Conservation (phyloP, 2,797 vertebrate species). For the Mergus octosetaceus region DNA sequence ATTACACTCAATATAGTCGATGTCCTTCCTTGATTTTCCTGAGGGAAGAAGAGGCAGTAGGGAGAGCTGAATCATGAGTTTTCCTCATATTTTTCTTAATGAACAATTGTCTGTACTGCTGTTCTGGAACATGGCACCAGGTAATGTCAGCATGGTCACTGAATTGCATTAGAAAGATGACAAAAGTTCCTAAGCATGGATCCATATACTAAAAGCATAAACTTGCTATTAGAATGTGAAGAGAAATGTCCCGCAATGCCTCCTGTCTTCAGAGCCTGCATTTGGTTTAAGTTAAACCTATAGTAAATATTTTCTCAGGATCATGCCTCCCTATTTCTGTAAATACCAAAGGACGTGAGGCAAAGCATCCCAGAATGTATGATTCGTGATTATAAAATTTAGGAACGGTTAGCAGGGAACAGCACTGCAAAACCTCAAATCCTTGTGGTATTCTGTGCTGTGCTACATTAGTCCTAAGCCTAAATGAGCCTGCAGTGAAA, state of each 20-base stretch:
- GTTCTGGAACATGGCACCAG: neutral
- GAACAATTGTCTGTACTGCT: conserved; percentile 1
- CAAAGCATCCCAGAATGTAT: neutral
- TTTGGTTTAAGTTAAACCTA: neutral
- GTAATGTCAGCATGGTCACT: conserved; percentile 7
- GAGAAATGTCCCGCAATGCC: neutral
- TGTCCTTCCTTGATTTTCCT: conserved; percentile 58
- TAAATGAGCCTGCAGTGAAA: neutral
- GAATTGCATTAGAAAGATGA: neutral
- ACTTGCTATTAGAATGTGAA: neutral
- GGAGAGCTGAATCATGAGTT: conserved; percentile 64
- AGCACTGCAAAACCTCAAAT: neutral
- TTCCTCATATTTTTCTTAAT: conserved; percentile 45
- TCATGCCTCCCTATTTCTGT: neutral
- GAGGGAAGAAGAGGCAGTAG: conserved; percentile 25
- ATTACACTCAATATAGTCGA: neutral
- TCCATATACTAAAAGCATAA: neutral
- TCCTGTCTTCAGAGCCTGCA: neutral
- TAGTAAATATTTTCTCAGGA: neutral
- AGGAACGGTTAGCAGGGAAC: neutral
- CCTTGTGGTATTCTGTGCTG: neutral
- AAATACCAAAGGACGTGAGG: neutral
- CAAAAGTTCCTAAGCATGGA: neutral
- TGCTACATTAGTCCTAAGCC: neutral
- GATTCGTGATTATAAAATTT: neutral